phyloP scores from a whole-genome alignment of 2,888 invertebrate genomes.

The Erebia aethiops region DNA sequence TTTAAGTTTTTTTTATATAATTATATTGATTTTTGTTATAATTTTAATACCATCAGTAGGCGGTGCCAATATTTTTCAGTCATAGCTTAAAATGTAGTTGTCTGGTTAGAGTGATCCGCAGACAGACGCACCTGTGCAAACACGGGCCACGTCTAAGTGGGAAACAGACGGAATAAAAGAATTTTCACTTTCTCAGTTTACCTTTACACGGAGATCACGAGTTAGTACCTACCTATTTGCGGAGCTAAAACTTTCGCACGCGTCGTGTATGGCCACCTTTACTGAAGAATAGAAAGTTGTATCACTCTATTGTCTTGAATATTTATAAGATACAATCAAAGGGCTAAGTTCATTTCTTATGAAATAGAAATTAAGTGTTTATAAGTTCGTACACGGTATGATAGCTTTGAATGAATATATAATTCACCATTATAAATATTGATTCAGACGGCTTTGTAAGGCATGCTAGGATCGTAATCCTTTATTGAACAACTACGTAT shows the following conservation, averaged over 20 bases:
- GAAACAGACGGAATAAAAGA: too few relatives aligned
- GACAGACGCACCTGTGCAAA: too few relatives aligned
- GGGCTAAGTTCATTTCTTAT: neutral
- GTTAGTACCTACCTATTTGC: neutral
- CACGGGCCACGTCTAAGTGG: too few relatives aligned
- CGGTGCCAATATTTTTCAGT: neutral
- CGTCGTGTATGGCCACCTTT: neutral
- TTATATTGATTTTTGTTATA: too few relatives aligned
- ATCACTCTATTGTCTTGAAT: neutral
- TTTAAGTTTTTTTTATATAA: too few relatives aligned
- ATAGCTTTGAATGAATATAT: neutral
- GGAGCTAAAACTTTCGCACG: neutral
- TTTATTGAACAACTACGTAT: too few relatives aligned
- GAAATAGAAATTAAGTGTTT: neutral
- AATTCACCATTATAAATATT: neutral
- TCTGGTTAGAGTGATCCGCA: too few relatives aligned
- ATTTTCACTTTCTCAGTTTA: neutral
- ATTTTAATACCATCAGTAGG: too few relatives aligned
- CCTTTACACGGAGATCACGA: neutral
- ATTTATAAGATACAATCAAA: neutral
- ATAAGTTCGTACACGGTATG: neutral
- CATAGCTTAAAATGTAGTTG: too few relatives aligned
- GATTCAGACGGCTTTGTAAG: too few relatives aligned
- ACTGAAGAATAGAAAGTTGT: neutral
- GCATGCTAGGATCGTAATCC: too few relatives aligned